Evolutionary conservation across 2,113 vertebrate genomes (phyloP).

Genomic region (Corythaixoides concolor): DNA sequence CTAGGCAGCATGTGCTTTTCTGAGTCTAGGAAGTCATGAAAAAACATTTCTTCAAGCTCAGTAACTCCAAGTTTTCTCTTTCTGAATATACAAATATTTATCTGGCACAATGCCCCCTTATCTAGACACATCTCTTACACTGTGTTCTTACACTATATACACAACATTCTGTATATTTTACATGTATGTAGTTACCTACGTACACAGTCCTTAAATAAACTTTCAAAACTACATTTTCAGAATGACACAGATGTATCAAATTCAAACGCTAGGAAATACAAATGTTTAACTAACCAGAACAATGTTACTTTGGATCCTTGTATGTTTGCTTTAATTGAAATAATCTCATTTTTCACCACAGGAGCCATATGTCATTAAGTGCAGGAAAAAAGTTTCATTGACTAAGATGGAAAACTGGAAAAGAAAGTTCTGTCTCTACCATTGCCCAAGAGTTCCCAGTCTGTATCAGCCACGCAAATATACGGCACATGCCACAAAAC

Average conservation of each 20-base stretch:
- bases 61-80: slow-evolving; percentile 52
- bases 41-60: slow-evolving; percentile 58
- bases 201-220: not conserved
- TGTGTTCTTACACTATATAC: not conserved
- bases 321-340: not conserved
- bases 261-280: not conserved
- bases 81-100: not conserved
- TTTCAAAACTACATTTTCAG: not conserved
- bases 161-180: not conserved
- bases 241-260: not conserved
- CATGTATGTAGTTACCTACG: not conserved
- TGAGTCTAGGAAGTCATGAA: slow-evolving; percentile 2
- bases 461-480: not conserved
- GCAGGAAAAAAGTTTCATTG: not conserved
- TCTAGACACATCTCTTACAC: not conserved
- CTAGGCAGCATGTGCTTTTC: not conserved
- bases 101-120: not conserved
- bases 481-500: not conserved
- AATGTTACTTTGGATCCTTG: too few relatives aligned
- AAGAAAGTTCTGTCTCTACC: not conserved
- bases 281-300: not conserved
- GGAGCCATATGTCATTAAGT: not conserved
- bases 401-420: not conserved
- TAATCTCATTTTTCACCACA: not conserved
- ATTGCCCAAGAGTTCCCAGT: not conserved